Evolutionary conservation across 2,113 vertebrate species (phyloP).

Genomic region (Salvelinus sp.): DNA sequence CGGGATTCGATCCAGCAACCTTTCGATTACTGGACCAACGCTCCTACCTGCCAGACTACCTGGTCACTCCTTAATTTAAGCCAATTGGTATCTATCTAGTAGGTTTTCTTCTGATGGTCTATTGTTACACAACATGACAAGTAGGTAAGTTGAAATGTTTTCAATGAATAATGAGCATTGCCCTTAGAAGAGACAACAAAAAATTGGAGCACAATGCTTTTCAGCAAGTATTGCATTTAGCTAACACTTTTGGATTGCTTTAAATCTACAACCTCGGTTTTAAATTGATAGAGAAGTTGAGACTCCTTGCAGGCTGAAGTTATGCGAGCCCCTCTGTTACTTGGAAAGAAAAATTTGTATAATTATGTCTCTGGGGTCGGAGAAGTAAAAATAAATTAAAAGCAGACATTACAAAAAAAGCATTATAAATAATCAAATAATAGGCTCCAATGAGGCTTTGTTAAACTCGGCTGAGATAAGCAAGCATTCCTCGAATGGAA

Average conservation of each 20-base stretch:
- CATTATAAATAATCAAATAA: conserved; percentile 34
- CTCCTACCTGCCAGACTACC: too few species aligned
- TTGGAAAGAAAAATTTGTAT: conserved; percentile 51
- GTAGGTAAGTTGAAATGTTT: background rate
- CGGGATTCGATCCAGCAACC: too few species aligned
- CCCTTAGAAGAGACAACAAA: background rate
- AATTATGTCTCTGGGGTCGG: conserved; percentile 49
- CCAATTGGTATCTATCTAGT: background rate
- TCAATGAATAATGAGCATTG: background rate
- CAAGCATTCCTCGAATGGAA: conserved; percentile 4
- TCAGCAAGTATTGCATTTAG: conserved; percentile 13
- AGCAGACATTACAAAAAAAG: conserved; percentile 34
- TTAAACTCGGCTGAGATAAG: conserved; percentile 19
- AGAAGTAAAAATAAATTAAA: conserved; percentile 49
- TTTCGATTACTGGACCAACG: too few species aligned
- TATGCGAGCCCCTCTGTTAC: conserved; percentile 27
- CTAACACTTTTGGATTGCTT: conserved; percentile 13
- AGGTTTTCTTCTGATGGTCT: too few species aligned
- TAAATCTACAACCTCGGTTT: conserved; percentile 7
- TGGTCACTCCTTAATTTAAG: too few species aligned
- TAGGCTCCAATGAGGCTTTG: conserved; percentile 14
- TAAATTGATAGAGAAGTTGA: conserved; percentile 34
- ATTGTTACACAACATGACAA: too few species aligned
- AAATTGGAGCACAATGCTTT: conserved; percentile 10
- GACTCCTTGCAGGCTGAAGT: conserved; percentile 19